Evolutionary conservation across 2,113 vertebrate genomes (phyloP).

Genomic region (Platichthys stellatus): DNA sequence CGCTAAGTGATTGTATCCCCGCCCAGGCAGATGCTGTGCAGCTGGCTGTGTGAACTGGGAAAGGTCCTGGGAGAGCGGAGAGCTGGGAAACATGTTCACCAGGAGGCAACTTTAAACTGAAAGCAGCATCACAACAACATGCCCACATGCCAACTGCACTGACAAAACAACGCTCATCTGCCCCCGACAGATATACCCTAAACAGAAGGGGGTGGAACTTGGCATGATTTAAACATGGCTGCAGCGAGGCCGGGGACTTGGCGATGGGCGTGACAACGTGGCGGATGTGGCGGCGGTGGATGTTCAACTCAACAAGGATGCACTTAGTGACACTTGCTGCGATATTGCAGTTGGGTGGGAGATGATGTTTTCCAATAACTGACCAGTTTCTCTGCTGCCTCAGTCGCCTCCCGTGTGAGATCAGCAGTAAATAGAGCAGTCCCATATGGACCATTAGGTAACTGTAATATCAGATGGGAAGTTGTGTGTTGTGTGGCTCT

Average conservation of each 20-base stretch:
- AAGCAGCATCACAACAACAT: conserved; percentile 46
- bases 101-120: conserved; percentile 46
- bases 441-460: background rate
- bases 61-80: conserved; percentile 42
- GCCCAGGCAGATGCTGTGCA: conserved; percentile 56
- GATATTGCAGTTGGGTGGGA: background rate
- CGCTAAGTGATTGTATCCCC: conserved; percentile 1
- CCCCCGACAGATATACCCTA: background rate
- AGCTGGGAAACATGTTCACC: conserved; percentile 34
- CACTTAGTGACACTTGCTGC: background rate
- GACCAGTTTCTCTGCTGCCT: background rate
- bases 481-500: background rate
- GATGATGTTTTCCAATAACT: background rate
- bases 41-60: conserved; percentile 44
- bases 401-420: background rate
- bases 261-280: conserved; percentile 3
- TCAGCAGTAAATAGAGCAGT: background rate
- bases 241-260: background rate
- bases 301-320: background rate
- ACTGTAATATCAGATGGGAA: background rate
- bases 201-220: conserved; percentile 9
- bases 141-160: conserved; percentile 39
- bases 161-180: conserved; percentile 25
- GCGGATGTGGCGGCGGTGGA: too few relatives aligned
- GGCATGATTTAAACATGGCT: conserved; percentile 28